Evolutionary conservation across 2,888 invertebrate genomes (phyloP).

Genomic region (Ischnus inquisitorius): DNA sequence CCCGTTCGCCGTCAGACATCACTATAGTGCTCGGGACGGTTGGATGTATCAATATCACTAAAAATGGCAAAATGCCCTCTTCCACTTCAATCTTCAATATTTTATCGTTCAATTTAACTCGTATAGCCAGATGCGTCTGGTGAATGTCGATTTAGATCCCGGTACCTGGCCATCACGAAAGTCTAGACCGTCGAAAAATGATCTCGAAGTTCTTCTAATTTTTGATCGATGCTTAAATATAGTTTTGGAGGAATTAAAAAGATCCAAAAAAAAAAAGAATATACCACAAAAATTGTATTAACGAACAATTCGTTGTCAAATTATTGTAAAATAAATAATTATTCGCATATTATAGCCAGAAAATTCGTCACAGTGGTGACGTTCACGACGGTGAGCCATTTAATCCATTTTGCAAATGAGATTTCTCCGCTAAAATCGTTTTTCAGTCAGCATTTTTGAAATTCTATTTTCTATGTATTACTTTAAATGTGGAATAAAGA

Average conservation of each 20-base stretch:
- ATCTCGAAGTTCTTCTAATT: background rate
- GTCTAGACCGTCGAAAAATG: background rate
- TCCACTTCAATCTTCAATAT: slow-evolving; percentile 61
- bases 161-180: slow-evolving; percentile 1
- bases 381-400: too few species aligned
- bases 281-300: too few species aligned
- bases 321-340: too few species aligned
- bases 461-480: too few species aligned
- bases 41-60: slow-evolving; percentile 66
- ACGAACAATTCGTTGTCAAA: too few species aligned
- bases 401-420: too few species aligned
- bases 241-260: background rate
- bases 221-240: background rate
- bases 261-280: too few species aligned
- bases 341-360: too few species aligned
- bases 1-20: slow-evolving; percentile 8
- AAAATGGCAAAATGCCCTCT: slow-evolving; percentile 53
- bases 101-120: slow-evolving; percentile 66
- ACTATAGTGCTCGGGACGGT: slow-evolving; percentile 16
- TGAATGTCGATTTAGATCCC: slow-evolving; percentile 26
- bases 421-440: too few species aligned
- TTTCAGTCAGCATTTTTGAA: too few species aligned
- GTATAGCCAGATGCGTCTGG: slow-evolving; percentile 30
- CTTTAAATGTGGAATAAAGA: too few species aligned
- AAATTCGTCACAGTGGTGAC: too few species aligned